Percentiles rank a stretch among this genome's conserved stretches.
phyloP scores from a whole-genome alignment of 2,888 invertebrate genomes.

The Melinopterus prodromus region DNA sequence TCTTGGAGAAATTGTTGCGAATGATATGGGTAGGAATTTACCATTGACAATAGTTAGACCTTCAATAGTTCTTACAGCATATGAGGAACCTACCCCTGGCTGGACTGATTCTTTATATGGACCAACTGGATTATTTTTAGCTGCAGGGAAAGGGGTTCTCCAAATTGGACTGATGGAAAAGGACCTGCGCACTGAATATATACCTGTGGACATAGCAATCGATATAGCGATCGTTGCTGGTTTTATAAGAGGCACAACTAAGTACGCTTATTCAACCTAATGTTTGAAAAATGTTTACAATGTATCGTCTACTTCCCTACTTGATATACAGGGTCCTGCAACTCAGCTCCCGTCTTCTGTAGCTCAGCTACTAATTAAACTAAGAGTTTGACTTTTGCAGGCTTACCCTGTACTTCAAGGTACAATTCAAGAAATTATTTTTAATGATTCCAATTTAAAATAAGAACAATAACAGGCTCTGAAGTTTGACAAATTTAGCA shows the following conservation, averaged over 20 bases:
- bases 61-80: conserved; percentile 71
- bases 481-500: too few species aligned
- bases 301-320: too few species aligned
- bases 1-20: conserved; percentile 28
- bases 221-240: conserved; percentile 64
- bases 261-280: background rate
- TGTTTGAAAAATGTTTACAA: too few species aligned
- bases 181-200: conserved; percentile 69
- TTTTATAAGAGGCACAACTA: background rate
- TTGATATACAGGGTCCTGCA: too few species aligned
- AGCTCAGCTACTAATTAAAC: too few species aligned
- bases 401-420: too few species aligned
- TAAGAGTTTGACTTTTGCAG: too few species aligned
- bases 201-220: conserved; percentile 82
- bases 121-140: conserved; percentile 83
- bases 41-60: conserved; percentile 19
- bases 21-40: conserved; percentile 24
- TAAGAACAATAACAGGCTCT: too few species aligned
- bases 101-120: conserved; percentile 94
- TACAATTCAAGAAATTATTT: too few species aligned
- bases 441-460: too few species aligned
- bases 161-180: conserved; percentile 82
- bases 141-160: conserved; percentile 84
- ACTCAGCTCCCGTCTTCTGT: too few species aligned
- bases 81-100: conserved; percentile 80